Conservation (phyloP, 2,797 vertebrate species). For the Pseudotriccus pelzelni region DNA sequence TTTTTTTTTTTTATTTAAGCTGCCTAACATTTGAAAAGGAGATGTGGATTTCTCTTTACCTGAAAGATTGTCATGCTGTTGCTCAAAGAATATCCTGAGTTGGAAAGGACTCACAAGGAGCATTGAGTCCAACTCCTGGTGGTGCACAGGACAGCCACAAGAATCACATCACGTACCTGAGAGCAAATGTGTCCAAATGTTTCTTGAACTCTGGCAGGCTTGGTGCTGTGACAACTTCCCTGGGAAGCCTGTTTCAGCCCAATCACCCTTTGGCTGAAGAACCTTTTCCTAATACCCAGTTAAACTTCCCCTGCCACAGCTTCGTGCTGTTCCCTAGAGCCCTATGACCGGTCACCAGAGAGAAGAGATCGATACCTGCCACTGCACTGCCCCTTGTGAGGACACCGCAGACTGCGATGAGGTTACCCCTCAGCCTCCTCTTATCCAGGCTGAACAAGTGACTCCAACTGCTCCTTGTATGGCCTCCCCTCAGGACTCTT, state of each 20-base stretch:
- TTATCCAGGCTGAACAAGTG: not conserved
- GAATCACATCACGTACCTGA: not conserved
- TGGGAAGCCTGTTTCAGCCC: not conserved
- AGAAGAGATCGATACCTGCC: not conserved
- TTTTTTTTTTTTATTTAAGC: not conserved
- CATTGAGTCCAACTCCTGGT: not conserved
- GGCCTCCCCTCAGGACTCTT: not conserved
- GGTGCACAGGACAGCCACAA: not conserved
- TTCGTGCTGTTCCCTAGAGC: not conserved
- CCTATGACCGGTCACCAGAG: not conserved
- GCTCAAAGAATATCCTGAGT: not conserved
- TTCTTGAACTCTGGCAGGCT: not conserved
- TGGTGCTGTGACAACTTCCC: not conserved
- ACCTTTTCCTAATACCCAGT: not conserved
- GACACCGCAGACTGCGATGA: not conserved
- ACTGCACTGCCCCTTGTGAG: not conserved
- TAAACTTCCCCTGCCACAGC: not conserved
- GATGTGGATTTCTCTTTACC: not conserved
- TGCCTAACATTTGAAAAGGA: not conserved
- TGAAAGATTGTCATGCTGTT: not conserved
- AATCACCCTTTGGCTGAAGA: rapidly evolving
- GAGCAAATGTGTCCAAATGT: not conserved
- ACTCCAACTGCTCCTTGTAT: not conserved
- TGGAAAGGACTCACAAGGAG: not conserved
- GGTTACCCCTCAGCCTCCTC: not conserved